Base-by-base conservation (phyloP, 2,797 vertebrate species). In the Phyllotis vaccarum region DNA sequence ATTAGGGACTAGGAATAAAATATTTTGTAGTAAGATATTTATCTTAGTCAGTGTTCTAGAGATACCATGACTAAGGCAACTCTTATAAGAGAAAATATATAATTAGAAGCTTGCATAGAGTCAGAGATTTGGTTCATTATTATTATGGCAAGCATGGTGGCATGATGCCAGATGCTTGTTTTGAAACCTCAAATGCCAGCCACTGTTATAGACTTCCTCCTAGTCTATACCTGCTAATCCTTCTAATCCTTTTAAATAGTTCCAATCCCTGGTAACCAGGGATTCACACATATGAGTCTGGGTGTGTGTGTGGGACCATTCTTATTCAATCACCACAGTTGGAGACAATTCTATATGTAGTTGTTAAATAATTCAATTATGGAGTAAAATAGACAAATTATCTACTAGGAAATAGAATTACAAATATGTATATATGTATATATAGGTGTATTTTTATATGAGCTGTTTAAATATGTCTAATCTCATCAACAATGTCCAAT, bases 361-460 rank as follows among this genome's bases (percentile, higher is more conserved):
- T 91, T 86, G 83, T 62, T 76, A 66, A 34, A 37, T 13, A 76
- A 29, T 43, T 85, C 75, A 52, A 56, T 90, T 79, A 78, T 92
- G 75, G 16, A 83, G 74, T 87, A 52, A 29, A 80, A 5, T 75
- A 49, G 52, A 40, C 75, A 66, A 2, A 43, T 91, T 82, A 52
- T 6, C 72, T 88, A 40, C 19, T 68, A 24, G 75, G 40, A 82
- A 90, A 62, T 68, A 80, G 81, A 78, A 46, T 62, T 10, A 52
- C 22, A 68, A 19, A 21, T 56, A 56, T 56, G 21, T 58, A 24
- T 58, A 58, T 58, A 58, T 58, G 19, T 16, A 54, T 56, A 56
- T 56, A 19, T 19, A 19, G 60, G 74, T 24, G 70, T 79, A 60
- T 62, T 60, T 21, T 37, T 37, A 46, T 56, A 81, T 46, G n/a